A percentile compares a stretch with the other conserved stretches of the same genome.
phyloP scores from a whole-genome alignment of 2,797 vertebrate species.

The Paedocypris micromegethes region DNA sequence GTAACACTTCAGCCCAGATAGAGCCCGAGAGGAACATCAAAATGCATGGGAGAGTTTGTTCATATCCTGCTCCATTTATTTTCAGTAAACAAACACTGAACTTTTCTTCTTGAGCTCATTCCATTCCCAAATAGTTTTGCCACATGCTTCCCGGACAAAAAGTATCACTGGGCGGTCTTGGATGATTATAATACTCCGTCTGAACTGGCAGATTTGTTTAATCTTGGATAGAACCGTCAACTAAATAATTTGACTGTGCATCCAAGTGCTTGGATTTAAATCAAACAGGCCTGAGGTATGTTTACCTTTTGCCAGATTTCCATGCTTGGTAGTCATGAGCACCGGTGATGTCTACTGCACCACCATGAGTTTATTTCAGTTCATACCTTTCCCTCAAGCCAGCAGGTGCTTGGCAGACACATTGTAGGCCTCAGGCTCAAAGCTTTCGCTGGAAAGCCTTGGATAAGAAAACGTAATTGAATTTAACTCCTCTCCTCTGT shows the following conservation, averaged over 20 bases:
- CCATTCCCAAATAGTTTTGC: no score
- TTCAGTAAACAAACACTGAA: no score
- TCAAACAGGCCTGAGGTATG: conserved; percentile 62
- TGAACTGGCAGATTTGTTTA: conserved; percentile 55
- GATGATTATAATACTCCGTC: no score
- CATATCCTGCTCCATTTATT: no score
- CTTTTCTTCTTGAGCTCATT: no score
- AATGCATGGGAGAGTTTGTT: no score
- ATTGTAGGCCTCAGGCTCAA: conserved; percentile 7
- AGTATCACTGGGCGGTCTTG: neutral
- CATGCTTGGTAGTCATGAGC: conserved; percentile 40
- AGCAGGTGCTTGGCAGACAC: conserved; percentile 34
- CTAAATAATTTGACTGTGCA: conserved; percentile 66
- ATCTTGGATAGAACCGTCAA: conserved; percentile 58
- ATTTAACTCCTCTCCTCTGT: conserved; percentile 29
- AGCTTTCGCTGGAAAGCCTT: conserved; percentile 30
- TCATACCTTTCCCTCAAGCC: conserved; percentile 34
- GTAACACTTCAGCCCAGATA: no score
- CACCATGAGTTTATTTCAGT: conserved; percentile 29
- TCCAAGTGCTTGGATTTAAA: conserved; percentile 54
- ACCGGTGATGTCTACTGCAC: conserved; percentile 30
- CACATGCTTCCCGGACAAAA: no score
- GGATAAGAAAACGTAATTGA: conserved; percentile 22
- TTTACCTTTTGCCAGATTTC: conserved; percentile 58
- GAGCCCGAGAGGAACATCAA: no score